Conservation (phyloP, 2,797 vertebrate species). For the Hyperoplus lanceolatus region DNA sequence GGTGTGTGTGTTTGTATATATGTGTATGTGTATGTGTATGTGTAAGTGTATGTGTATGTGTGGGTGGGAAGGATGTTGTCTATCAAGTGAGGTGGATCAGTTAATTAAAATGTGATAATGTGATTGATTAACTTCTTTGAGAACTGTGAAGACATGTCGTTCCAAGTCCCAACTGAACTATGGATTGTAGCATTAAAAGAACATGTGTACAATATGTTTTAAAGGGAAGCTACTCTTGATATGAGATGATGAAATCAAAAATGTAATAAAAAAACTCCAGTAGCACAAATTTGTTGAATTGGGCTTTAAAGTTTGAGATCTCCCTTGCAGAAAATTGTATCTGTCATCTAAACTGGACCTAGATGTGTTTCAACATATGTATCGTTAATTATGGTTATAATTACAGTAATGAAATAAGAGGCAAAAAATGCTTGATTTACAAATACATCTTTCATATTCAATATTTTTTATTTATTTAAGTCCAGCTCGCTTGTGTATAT, state of each 20-base stretch:
- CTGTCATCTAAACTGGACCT: neutral
- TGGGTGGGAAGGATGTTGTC: conserved; percentile 33
- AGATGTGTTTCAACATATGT: neutral
- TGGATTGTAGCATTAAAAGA: conserved; percentile 15
- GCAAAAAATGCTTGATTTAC: neutral
- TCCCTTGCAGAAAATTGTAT: neutral
- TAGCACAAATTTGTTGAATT: neutral
- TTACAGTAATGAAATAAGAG: no score
- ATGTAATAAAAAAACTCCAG: neutral
- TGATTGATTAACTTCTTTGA: conserved; percentile 68
- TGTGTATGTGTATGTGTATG: conserved; percentile 19
- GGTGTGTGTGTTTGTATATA: conserved; percentile 10
- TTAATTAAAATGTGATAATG: conserved; percentile 80
- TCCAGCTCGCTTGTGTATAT: conserved; percentile 22
- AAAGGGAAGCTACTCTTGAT: neutral
- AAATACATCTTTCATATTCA: neutral
- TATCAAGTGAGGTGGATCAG: conserved; percentile 43
- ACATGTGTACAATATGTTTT: conserved; percentile 3
- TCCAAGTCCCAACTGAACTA: conserved; percentile 47
- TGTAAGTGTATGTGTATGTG: conserved; percentile 6
- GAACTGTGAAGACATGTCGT: conserved; percentile 52
- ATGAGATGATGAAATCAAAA: neutral
- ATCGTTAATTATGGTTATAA: neutral
- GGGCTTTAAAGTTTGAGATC: neutral
- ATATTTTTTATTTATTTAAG: neutral